A percentile compares a stretch with the other conserved stretches of the same genome.
Conservation (phyloP, 92 coral and sea anemone species). For the Diadumene lineata region DNA sequence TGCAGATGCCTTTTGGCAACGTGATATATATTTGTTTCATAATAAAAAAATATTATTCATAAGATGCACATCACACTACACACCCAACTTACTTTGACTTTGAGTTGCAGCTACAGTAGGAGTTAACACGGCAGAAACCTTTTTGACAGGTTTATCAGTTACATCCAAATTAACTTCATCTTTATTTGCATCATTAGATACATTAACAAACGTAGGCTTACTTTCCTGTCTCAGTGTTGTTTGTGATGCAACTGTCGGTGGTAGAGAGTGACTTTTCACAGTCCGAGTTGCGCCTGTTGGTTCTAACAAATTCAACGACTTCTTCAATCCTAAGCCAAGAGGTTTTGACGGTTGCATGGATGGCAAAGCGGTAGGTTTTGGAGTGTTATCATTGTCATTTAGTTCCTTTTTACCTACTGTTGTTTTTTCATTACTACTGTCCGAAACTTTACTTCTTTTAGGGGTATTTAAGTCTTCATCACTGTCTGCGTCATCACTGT, state of each 20-base stretch:
- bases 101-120: conserved; percentile 1
- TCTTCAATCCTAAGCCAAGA: conserved; percentile 23
- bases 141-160: conserved; percentile 3
- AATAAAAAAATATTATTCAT: too few species aligned
- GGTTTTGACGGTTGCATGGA: conserved; percentile 3
- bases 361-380: neutral
- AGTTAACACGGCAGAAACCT: neutral
- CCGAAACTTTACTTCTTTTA: conserved; percentile 16
- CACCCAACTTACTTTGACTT: conserved; percentile 11
- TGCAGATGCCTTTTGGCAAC: too few species aligned
- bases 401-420: neutral
- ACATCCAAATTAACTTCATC: conserved; percentile 47
- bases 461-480: neutral
- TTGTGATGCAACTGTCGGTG: conserved; percentile 6
- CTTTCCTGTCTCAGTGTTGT: neutral
- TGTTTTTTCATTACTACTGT: neutral
- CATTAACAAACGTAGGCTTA: conserved; percentile 52
- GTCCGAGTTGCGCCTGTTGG: conserved; percentile 1
- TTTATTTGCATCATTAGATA: conserved; percentile 19
- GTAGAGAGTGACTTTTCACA: conserved; percentile 13
- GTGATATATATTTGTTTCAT: too few species aligned
- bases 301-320: conserved; percentile 28
- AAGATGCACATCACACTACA: too few species aligned
- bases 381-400: neutral
- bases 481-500: too few species aligned